Evolutionary conservation across 2,113 vertebrate genomes (phyloP).

Genomic region (Coturnix japonica): DNA sequence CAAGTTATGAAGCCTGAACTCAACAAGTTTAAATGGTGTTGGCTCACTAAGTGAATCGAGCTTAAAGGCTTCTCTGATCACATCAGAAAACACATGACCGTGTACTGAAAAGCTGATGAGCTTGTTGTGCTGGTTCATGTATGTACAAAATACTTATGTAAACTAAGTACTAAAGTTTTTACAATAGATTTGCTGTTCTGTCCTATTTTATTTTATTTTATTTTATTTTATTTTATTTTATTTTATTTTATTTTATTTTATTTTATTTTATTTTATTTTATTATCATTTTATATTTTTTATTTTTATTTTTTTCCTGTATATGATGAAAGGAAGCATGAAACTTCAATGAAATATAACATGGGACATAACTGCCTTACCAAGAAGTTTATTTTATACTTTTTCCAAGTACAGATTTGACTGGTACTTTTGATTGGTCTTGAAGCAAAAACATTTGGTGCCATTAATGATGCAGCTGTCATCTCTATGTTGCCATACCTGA

Average conservation of each 20-base stretch:
- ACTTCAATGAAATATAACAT: background rate
- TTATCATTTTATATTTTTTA: too few species aligned
- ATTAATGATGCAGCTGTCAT: background rate
- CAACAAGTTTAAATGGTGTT: background rate
- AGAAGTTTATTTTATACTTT: background rate
- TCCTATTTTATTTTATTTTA: too few species aligned
- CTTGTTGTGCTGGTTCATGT: background rate
- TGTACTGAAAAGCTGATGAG: background rate
- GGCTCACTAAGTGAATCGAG: background rate
- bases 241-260: too few species aligned
- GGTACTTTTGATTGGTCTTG: background rate
- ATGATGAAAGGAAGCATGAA: background rate
- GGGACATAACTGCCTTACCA: background rate
- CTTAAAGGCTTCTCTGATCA: background rate
- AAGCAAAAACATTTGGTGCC: background rate
- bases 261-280: too few species aligned
- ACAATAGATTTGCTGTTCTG: background rate
- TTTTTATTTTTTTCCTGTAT: background rate
- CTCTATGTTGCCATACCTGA: background rate
- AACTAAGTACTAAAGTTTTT: background rate
- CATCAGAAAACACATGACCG: background rate
- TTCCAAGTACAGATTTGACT: background rate
- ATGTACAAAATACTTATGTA: background rate
- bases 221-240: too few species aligned
- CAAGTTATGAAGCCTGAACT: background rate